A percentile compares a stretch with the other conserved stretches of the same genome.
These are phyloP conservation scores for Hydrophis major DNA, from an alignment of 2,797 vertebrate genomes.

Conservation along the genomic window DNA sequence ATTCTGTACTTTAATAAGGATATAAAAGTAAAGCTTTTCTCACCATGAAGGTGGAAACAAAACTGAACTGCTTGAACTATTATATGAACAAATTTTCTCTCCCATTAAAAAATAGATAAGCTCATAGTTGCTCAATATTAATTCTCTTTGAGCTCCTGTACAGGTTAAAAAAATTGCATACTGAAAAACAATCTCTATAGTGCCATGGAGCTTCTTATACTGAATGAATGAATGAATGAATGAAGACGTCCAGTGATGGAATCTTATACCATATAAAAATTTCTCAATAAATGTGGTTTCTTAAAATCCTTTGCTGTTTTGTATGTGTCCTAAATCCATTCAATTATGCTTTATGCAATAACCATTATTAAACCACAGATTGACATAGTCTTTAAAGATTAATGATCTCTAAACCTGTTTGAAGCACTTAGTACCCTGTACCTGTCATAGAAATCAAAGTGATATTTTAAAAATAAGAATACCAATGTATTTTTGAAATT, in stretches of 20 bases:
- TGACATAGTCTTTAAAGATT: not conserved
- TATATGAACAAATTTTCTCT: not conserved
- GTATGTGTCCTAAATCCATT: not conserved
- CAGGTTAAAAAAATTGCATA: not conserved
- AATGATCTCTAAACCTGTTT: not conserved
- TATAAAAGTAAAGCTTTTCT: not conserved
- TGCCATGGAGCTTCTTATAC: not conserved
- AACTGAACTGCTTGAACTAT: not conserved
- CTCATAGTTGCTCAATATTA: not conserved
- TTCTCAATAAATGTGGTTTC: not conserved
- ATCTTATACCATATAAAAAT: not conserved
- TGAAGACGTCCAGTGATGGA: not conserved
- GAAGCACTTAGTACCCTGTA: not conserved
- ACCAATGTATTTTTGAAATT: not conserved
- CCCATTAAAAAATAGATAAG: not conserved
- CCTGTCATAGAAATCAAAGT: not conserved
- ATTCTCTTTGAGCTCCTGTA: not conserved
- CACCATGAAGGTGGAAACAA: not conserved
- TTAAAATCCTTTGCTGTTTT: not conserved
- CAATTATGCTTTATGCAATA: not conserved
- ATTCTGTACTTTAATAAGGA: not conserved
- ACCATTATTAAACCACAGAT: not conserved
- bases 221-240: not conserved
- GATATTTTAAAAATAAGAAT: not conserved
- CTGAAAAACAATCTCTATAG: not conserved